Conservation (phyloP, 2,888 invertebrate genomes). For the Eueremaeus valkanovi region DNA sequence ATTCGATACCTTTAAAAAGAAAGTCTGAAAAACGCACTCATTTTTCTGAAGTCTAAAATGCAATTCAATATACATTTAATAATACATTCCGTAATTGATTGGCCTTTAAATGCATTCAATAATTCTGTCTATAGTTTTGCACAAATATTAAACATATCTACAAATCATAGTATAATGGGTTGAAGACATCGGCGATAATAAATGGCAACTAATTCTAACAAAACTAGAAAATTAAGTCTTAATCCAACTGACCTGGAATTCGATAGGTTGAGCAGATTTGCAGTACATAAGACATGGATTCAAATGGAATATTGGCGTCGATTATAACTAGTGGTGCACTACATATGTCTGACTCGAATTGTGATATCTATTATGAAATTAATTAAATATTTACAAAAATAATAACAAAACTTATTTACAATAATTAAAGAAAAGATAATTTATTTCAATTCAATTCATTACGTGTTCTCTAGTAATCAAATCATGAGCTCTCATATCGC, state of each 20-base stretch:
- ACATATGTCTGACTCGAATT: constrained; percentile 60
- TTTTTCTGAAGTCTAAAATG: constrained; percentile 7
- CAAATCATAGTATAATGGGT: too few species aligned
- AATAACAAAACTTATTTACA: constrained; percentile 2
- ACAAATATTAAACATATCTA: too few species aligned
- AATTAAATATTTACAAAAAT: not conserved
- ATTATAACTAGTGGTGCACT: constrained; percentile 69
- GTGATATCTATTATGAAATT: constrained; percentile 58
- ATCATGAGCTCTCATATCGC: constrained; percentile 76
- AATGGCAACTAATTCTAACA: too few species aligned
- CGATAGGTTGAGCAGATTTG: constrained; percentile 60
- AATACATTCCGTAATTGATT: not conserved
- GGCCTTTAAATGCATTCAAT: too few species aligned
- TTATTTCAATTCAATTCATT: constrained; percentile 49
- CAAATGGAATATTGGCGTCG: constrained; percentile 73
- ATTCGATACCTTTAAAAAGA: not conserved
- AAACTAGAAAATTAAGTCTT: too few species aligned
- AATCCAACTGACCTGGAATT: constrained; percentile 57
- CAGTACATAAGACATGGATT: constrained; percentile 64
- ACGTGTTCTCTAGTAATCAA: constrained; percentile 65
- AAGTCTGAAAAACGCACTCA: constrained; percentile 3
- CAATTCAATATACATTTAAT: not conserved
- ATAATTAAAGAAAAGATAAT: constrained; percentile 45
- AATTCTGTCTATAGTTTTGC: too few species aligned
- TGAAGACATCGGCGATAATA: too few species aligned